Conservation (phyloP, 2,888 invertebrate species). For the Himalopsyche anomala region DNA sequence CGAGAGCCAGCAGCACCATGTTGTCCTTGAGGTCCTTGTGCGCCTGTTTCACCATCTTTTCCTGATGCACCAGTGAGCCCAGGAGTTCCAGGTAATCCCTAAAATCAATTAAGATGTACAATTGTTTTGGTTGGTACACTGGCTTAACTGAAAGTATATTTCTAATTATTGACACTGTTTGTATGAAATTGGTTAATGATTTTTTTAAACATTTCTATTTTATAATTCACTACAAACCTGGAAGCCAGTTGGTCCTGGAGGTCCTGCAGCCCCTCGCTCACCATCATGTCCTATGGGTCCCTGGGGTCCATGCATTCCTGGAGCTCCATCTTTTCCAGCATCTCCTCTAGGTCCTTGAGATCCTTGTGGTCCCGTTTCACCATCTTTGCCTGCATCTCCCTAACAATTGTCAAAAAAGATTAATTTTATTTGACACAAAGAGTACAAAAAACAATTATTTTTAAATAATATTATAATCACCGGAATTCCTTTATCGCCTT, state of each 20-base stretch:
- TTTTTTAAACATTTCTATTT: not conserved
- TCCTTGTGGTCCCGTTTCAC: slow-evolving; percentile 86
- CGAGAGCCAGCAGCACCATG: slow-evolving; percentile 80
- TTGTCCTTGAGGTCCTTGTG: slow-evolving; percentile 81
- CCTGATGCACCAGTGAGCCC: slow-evolving; percentile 85
- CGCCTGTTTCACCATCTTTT: slow-evolving; percentile 88
- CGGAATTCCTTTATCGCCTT: slow-evolving; percentile 86
- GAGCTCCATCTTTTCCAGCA: slow-evolving; percentile 85
- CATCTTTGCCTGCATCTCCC: slow-evolving; percentile 90
- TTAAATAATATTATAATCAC: slow-evolving; percentile 71
- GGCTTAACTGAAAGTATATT: not conserved
- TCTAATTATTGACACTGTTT: not conserved
- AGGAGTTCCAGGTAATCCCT: slow-evolving; percentile 85
- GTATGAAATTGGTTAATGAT: not conserved
- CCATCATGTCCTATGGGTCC: slow-evolving; percentile 85
- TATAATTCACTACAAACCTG: slow-evolving; percentile 76
- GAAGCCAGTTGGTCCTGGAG: slow-evolving; percentile 87
- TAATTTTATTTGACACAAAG: not conserved
- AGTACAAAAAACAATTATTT: slow-evolving; percentile 8
- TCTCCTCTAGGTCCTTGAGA: slow-evolving; percentile 87
- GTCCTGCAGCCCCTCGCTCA: slow-evolving; percentile 86
- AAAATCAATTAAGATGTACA: slow-evolving; percentile 46
- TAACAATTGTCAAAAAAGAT: slow-evolving; percentile 67
- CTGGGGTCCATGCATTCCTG: slow-evolving; percentile 85
- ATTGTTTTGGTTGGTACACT: not conserved